These are phyloP conservation scores for Australoheros scitulus DNA, from an alignment of 2,113 vertebrate species.

Conservation along the genomic window DNA sequence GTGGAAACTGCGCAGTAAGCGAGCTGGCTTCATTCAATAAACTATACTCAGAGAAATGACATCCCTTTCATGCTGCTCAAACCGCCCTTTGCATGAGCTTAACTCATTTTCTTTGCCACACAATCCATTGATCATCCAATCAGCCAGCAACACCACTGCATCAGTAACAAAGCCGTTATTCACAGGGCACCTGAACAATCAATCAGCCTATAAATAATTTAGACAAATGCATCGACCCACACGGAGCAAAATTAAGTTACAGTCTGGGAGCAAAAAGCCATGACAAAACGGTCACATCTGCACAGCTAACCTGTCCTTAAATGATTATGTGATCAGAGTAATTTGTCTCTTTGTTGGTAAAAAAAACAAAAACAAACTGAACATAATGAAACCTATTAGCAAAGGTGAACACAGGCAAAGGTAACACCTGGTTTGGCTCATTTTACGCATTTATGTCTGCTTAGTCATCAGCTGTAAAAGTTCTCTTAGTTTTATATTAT, in stretches of 20 bases:
- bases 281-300: neutral
- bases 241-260: conserved; percentile 24
- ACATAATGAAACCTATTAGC: neutral
- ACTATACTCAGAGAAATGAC: neutral
- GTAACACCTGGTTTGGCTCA: fast-evolving
- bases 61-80: neutral
- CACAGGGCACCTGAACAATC: conserved; percentile 25
- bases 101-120: conserved; percentile 20
- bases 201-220: conserved; percentile 49
- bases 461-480: too few relatives aligned
- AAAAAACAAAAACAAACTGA: neutral
- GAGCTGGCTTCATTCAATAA: conserved; percentile 30
- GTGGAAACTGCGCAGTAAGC: neutral
- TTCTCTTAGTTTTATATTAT: neutral
- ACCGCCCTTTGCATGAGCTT: neutral
- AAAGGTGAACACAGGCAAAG: fast-evolving
- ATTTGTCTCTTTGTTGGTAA: neutral
- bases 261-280: neutral
- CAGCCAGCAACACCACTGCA: neutral
- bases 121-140: conserved; percentile 46
- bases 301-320: neutral
- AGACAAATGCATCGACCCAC: conserved; percentile 5
- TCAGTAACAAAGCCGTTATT: conserved; percentile 18
- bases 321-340: neutral
- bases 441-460: neutral